Evolutionary conservation across 2,888 invertebrate genomes (phyloP).

Genomic region (Melieria crassipennis): DNA sequence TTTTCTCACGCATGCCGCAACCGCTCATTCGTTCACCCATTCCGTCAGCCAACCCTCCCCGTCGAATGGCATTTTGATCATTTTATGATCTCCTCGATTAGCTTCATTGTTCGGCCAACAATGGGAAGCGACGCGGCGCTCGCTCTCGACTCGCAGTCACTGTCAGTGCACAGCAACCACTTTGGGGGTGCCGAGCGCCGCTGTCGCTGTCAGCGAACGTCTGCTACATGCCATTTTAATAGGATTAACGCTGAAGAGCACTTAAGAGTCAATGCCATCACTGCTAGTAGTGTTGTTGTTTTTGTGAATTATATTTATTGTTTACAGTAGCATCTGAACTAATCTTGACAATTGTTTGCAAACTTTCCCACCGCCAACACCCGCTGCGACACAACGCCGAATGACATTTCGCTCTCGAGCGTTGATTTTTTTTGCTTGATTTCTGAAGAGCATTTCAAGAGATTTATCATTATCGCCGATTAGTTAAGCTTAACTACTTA

Average conservation of each 20-base stretch:
- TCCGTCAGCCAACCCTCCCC: slow-evolving; percentile 7
- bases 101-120: slow-evolving; percentile 57
- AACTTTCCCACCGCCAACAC: slow-evolving; percentile 58
- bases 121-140: slow-evolving; percentile 26
- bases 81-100: slow-evolving; percentile 65
- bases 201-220: slow-evolving; percentile 31
- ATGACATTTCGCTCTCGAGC: slow-evolving; percentile 12
- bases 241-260: slow-evolving; percentile 63
- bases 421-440: neutral
- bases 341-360: slow-evolving; percentile 55
- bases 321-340: slow-evolving; percentile 46
- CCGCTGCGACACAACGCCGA: slow-evolving; percentile 45
- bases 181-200: neutral
- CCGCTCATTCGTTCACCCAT: neutral
- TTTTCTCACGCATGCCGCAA: neutral
- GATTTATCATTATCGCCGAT: slow-evolving; percentile 42
- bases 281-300: slow-evolving; percentile 49
- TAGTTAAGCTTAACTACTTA: slow-evolving; percentile 49
- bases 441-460: slow-evolving; percentile 17
- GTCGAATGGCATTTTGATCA: slow-evolving; percentile 58
- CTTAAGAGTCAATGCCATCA: slow-evolving; percentile 57
- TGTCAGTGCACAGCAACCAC: slow-evolving; percentile 4
- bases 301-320: slow-evolving; percentile 41
- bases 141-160: slow-evolving; percentile 7
- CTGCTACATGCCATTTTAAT: slow-evolving; percentile 50